Percentiles rank a stretch among this genome's conserved stretches.
Conservation (phyloP, 1,140 invertebrate genomes). For the Diorhabda carinulata region DNA sequence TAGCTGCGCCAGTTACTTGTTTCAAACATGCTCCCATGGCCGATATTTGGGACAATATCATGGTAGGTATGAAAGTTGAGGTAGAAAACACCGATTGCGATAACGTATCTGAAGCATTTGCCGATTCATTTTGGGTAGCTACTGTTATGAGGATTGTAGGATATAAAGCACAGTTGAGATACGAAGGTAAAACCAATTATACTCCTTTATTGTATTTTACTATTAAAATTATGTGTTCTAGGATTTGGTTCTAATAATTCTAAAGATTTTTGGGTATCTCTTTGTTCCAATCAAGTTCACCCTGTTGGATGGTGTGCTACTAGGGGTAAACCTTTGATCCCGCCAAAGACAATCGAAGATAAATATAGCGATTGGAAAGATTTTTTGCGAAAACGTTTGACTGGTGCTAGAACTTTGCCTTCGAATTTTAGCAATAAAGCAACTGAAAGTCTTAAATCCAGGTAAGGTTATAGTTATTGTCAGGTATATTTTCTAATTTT, state of each 20-base stretch:
- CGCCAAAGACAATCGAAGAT: conserved; percentile 83
- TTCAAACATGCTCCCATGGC: conserved; percentile 89
- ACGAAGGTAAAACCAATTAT: conserved; percentile 65
- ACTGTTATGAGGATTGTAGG: conserved; percentile 87
- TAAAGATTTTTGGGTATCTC: conserved; percentile 94
- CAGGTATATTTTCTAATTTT: too few relatives aligned
- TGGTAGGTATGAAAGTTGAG: conserved; percentile 91
- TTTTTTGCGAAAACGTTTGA: conserved; percentile 84
- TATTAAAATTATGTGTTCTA: not conserved
- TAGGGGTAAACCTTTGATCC: conserved; percentile 89
- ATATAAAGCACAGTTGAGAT: conserved; percentile 88
- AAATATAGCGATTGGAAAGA: conserved; percentile 96
- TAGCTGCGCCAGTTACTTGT: conserved; percentile 80
- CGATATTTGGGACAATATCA: conserved; percentile 90
- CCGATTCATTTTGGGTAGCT: conserved; percentile 92
- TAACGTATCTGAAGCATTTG: conserved; percentile 69
- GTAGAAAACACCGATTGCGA: conserved; percentile 88
- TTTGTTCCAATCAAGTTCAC: conserved; percentile 89
- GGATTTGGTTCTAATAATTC: conserved; percentile 76
- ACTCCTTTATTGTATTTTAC: not conserved
- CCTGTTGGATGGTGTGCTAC: conserved; percentile 96
- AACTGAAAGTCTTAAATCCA: conserved; percentile 74
- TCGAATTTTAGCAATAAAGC: conserved; percentile 89
- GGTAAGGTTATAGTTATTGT: not conserved
- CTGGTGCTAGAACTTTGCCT: conserved; percentile 85